These are phyloP conservation scores for Galleria mellonella DNA, from an alignment of 1,140 invertebrate genomes.

Conservation along the genomic window DNA sequence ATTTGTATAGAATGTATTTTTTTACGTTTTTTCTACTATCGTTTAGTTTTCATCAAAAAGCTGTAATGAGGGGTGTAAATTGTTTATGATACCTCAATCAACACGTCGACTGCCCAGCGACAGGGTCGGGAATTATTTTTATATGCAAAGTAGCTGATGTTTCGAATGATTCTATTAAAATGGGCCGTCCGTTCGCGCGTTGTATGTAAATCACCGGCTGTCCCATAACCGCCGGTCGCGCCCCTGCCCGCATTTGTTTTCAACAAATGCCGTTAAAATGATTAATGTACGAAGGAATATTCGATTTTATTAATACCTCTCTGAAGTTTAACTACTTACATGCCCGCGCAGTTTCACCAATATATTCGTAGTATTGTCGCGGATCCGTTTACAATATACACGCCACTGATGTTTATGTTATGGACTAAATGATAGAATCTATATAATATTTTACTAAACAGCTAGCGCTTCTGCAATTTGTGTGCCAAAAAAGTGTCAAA, in stretches of 20 bases:
- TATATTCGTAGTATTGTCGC: too few species aligned
- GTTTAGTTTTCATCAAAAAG: too few species aligned
- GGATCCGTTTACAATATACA: too few species aligned
- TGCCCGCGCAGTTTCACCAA: too few species aligned
- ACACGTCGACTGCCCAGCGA: background rate
- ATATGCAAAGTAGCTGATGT: constrained; percentile 22
- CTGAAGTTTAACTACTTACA: too few species aligned
- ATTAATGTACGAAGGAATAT: constrained; percentile 17
- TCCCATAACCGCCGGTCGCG: constrained; percentile 3
- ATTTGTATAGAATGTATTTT: too few species aligned
- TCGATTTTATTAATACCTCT: constrained; percentile 11
- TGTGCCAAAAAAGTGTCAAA: constrained; percentile 16
- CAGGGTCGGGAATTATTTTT: constrained; percentile 1
- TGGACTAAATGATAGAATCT: too few species aligned
- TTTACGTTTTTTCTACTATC: too few species aligned
- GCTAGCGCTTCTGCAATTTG: background rate
- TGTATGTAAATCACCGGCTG: constrained; percentile 22
- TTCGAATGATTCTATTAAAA: constrained; percentile 26
- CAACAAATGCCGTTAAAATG: constrained; percentile 28
- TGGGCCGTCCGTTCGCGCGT: constrained; percentile 2
- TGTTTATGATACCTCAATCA: background rate
- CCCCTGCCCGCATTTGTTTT: background rate
- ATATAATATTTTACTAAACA: background rate
- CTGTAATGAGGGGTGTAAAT: too few species aligned
- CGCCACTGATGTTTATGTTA: constrained; percentile 21